Conservation (phyloP, 1,140 invertebrate genomes). For the Glomeris maerens region DNA sequence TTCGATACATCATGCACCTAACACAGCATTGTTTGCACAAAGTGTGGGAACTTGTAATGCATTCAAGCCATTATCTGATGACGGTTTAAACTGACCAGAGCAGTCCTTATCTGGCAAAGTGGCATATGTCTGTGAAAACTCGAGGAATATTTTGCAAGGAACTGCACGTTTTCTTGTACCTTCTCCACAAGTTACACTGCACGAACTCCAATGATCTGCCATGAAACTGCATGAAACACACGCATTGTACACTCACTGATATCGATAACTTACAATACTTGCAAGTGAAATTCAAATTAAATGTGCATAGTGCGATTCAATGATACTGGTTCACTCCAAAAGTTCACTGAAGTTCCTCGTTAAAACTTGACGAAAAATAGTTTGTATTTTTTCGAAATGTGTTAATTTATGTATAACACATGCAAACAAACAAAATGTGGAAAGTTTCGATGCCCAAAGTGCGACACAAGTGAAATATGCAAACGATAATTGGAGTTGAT, state of each 20-base stretch:
- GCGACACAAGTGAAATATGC: too few relatives aligned
- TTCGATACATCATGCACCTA: background rate
- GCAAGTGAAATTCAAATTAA: background rate
- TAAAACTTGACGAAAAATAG: too few relatives aligned
- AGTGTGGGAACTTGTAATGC: too few relatives aligned
- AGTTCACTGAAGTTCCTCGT: too few relatives aligned
- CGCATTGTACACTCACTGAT: too few relatives aligned
- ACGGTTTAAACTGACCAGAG: constrained; percentile 28
- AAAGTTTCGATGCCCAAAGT: too few relatives aligned
- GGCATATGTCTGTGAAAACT: constrained; percentile 71
- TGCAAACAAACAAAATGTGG: too few relatives aligned
- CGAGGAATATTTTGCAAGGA: constrained; percentile 82
- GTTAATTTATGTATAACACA: too few relatives aligned
- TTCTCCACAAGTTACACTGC: constrained; percentile 76
- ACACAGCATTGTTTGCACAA: background rate
- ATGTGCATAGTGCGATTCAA: too few relatives aligned
- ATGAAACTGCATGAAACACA: constrained; percentile 44
- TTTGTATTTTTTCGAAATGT: too few relatives aligned
- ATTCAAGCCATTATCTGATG: background rate
- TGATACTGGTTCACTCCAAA: too few relatives aligned
- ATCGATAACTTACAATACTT: background rate
- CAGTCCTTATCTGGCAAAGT: constrained; percentile 77
- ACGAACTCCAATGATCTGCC: constrained; percentile 66
- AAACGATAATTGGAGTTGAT: too few relatives aligned
- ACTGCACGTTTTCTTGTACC: constrained; percentile 64